Percentiles rank a stretch among this genome's conserved stretches.
Conservation (phyloP, 2,113 vertebrate species). For the Salvelinus namaycush region DNA sequence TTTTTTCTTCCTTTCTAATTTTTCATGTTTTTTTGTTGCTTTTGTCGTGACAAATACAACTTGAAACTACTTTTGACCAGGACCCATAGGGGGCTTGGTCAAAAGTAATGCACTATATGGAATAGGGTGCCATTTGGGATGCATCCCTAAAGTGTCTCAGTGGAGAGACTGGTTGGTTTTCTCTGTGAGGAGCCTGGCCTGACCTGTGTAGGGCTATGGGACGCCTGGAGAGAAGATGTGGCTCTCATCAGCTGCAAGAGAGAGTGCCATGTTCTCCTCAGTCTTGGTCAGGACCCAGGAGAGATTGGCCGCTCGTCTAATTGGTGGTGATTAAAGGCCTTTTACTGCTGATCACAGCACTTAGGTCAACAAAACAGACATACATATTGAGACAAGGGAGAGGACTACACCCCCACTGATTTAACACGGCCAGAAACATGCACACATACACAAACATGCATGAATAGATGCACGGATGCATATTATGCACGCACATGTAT, state of each 20-base stretch:
- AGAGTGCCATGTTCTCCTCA: slow-evolving; percentile 5
- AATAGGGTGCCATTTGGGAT: too few relatives aligned
- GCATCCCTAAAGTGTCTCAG: too few relatives aligned
- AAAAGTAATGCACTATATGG: too few relatives aligned
- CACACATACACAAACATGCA: background rate
- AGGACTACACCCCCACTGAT: background rate
- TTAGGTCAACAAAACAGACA: background rate
- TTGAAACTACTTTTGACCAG: too few relatives aligned
- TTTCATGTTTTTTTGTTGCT: too few relatives aligned
- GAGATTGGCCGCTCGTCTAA: slow-evolving; percentile 18
- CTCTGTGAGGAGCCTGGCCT: too few relatives aligned
- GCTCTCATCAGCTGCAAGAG: slow-evolving; percentile 20
- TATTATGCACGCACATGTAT: too few relatives aligned
- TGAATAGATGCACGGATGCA: background rate
- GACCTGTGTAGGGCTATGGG: background rate
- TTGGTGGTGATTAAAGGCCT: slow-evolving; percentile 18
- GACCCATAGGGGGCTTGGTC: too few relatives aligned
- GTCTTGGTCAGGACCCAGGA: slow-evolving; percentile 13
- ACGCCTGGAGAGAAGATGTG: slow-evolving; percentile 3
- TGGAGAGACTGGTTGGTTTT: background rate
- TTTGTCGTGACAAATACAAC: too few relatives aligned
- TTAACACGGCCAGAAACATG: background rate
- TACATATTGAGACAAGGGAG: background rate
- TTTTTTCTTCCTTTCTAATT: too few relatives aligned
- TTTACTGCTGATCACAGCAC: slow-evolving; percentile 44